These are phyloP conservation scores for Anomalospiza imberbis DNA, from an alignment of 2,797 vertebrate genomes.

Conservation along the genomic window DNA sequence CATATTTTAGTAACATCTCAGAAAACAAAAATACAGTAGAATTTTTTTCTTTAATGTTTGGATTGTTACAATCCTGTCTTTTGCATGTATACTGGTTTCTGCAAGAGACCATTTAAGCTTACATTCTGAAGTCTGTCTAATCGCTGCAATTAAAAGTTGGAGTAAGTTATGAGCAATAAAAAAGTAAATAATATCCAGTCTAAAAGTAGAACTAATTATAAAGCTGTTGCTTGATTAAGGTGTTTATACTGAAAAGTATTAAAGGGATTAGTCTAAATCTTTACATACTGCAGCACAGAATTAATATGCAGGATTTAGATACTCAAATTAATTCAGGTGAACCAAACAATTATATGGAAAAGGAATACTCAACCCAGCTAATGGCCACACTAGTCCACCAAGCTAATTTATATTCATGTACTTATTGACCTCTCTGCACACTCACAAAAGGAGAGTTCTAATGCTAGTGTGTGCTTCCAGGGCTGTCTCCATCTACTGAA, in stretches of 20 bases:
- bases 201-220: conserved; percentile 72
- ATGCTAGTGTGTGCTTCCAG: conserved; percentile 54
- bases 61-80: conserved; percentile 28
- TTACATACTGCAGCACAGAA: conserved; percentile 67
- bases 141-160: conserved; percentile 61
- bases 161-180: conserved; percentile 65
- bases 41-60: not conserved
- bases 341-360: conserved; percentile 71
- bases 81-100: conserved; percentile 28
- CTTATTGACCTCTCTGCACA: conserved; percentile 59
- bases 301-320: conserved; percentile 72
- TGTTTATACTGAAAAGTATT: conserved; percentile 73
- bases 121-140: conserved; percentile 48
- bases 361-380: conserved; percentile 66
- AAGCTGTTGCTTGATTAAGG: conserved; percentile 73
- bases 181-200: conserved; percentile 68
- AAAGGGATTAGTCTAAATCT: conserved; percentile 72
- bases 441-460: conserved; percentile 33
- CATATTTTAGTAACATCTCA: not conserved
- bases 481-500: not conserved
- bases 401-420: conserved; percentile 72
- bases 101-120: conserved; percentile 23
- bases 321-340: conserved; percentile 74
- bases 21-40: not conserved
- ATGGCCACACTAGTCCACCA: conserved; percentile 55